A percentile compares a stretch with the other conserved stretches of the same genome.
These are phyloP conservation scores for Ianthella basta DNA, from an alignment of 37 sponge, comb jelly and placozoan species.

Conservation along the genomic window DNA sequence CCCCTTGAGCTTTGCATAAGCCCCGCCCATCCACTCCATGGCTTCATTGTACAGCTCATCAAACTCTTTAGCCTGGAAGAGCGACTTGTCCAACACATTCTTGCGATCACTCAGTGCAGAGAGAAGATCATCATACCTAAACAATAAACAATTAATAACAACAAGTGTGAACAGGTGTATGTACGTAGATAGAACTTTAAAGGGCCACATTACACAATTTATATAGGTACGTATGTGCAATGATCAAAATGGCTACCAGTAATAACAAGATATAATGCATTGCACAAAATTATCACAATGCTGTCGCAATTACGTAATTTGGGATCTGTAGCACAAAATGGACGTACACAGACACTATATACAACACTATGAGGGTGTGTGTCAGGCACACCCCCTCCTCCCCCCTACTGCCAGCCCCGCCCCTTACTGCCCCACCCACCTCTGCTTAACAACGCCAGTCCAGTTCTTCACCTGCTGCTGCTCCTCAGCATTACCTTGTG, in stretches of 20 bases:
- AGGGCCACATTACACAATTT: background rate
- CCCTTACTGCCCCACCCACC: constrained; percentile 41
- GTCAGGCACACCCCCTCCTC: background rate
- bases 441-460: constrained; percentile 45
- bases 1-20: constrained; percentile 38
- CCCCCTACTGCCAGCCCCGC: too few species aligned
- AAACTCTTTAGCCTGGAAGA: constrained; percentile 61
- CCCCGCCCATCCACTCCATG: constrained; percentile 29
- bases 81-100: constrained; percentile 51
- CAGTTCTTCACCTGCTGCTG: constrained; percentile 59
- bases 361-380: too few species aligned
- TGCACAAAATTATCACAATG: too few species aligned
- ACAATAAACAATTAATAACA: too few species aligned
- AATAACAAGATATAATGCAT: background rate
- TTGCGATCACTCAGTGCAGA: constrained; percentile 15
- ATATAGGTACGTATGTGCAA: background rate
- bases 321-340: too few species aligned
- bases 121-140: constrained; percentile 29
- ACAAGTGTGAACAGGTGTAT: background rate
- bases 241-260: background rate
- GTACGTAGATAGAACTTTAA: background rate
- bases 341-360: constrained; percentile 18
- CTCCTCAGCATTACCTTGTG: constrained; percentile 64
- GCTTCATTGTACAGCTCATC: constrained; percentile 38
- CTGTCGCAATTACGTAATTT: too few species aligned